Conservation (phyloP, 92 coral and sea anemone genomes). For the Bergia sp. region DNA sequence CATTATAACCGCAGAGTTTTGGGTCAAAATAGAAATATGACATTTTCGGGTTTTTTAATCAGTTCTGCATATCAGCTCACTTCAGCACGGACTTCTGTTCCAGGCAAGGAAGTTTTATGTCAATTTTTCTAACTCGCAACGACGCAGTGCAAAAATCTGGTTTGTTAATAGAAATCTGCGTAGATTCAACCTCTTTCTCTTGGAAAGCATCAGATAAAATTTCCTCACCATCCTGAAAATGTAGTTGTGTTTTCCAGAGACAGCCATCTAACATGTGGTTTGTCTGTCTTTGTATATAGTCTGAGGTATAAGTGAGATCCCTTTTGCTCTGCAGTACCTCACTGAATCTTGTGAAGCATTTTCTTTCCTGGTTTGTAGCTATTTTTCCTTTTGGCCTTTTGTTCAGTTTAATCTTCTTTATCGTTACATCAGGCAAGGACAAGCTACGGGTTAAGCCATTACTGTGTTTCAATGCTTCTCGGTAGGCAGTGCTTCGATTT, state of each 20-base stretch:
- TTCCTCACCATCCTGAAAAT: conserved; percentile 4
- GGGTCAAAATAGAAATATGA: neutral
- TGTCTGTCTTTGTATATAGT: neutral
- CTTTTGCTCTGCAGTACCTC: neutral
- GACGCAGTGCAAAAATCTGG: neutral
- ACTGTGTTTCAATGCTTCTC: neutral
- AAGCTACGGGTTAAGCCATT: neutral
- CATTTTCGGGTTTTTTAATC: neutral
- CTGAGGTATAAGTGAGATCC: neutral
- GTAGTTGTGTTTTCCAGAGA: neutral
- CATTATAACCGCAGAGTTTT: neutral
- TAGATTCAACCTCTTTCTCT: neutral
- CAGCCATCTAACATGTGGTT: neutral
- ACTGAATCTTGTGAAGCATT: neutral
- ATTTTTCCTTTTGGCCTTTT: conserved; percentile 4
- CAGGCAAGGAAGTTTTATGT: conserved; percentile 51
- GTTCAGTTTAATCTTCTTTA: neutral
- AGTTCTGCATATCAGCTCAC: neutral
- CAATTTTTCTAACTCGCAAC: conserved; percentile 39
- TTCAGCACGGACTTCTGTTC: neutral
- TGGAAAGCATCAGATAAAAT: neutral
- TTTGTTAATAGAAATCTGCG: neutral
- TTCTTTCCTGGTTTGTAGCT: neutral
- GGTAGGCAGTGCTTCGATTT: neutral
- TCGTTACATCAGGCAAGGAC: conserved; percentile 2